These are phyloP conservation scores for Elaphurus davidianus DNA, from an alignment of 2,113 vertebrate genomes.

Conservation along the genomic window DNA sequence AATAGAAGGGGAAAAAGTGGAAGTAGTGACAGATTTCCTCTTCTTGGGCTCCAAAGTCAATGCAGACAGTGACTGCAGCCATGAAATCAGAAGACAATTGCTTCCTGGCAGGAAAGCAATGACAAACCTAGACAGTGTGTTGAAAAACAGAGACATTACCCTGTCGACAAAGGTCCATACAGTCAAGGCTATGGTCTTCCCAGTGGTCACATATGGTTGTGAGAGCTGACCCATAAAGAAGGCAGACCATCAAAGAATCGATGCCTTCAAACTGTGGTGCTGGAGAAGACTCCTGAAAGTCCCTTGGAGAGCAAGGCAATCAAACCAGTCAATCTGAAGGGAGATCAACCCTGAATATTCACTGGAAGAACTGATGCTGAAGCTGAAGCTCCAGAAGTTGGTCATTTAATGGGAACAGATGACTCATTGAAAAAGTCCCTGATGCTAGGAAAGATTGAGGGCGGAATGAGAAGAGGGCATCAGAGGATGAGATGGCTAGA, in stretches of 20 bases:
- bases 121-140: not conserved
- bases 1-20: not conserved
- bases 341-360: not conserved
- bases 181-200: not conserved
- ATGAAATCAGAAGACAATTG: not conserved
- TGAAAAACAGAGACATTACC: not conserved
- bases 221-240: not conserved
- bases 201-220: accelerated
- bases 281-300: not conserved
- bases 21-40: not conserved
- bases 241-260: not conserved
- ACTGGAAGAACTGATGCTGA: not conserved
- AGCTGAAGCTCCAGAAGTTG: not conserved
- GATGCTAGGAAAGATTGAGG: not conserved
- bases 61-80: not conserved
- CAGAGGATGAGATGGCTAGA: not conserved
- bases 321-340: not conserved
- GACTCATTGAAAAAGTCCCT: not conserved
- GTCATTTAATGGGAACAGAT: not conserved
- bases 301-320: not conserved
- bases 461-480: not conserved
- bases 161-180: not conserved
- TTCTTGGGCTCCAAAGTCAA: not conserved
- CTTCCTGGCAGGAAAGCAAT: not conserved
- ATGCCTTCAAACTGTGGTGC: not conserved